Evolutionary conservation across 2,888 invertebrate genomes (phyloP).

Genomic region (Drosophila meridionalis): DNA sequence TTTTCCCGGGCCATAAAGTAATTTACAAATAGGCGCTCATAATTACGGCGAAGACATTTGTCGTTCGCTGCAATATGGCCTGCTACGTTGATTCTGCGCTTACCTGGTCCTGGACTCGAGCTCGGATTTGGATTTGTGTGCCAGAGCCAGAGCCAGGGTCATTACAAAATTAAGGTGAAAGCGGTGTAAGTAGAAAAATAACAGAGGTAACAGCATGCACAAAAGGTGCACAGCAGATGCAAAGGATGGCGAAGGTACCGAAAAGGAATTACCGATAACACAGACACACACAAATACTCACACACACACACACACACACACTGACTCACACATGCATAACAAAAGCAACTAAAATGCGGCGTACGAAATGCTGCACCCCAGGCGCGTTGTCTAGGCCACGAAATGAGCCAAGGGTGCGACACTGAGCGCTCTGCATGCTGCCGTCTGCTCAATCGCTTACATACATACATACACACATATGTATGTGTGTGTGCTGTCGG

Average conservation of each 20-base stretch:
- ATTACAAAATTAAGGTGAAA: conserved; percentile 63
- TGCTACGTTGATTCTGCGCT: conserved; percentile 8
- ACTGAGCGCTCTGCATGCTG: conserved; percentile 27
- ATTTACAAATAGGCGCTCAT: conserved; percentile 71
- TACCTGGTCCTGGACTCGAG: conserved; percentile 49
- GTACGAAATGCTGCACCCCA: conserved; percentile 46
- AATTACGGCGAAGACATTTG: conserved; percentile 33
- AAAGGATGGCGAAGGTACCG: conserved; percentile 9
- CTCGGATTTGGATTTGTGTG: conserved; percentile 45
- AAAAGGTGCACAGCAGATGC: conserved; percentile 37
- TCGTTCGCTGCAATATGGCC: not conserved
- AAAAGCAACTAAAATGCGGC: conserved; percentile 14
- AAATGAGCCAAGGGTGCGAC: conserved; percentile 43
- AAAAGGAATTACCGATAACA: conserved; percentile 29
- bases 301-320: not conserved
- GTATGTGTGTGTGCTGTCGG: not conserved
- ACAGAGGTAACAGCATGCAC: conserved; percentile 32
- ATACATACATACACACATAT: too few species aligned
- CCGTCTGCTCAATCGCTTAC: conserved; percentile 15
- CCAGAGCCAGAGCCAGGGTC: conserved; percentile 21
- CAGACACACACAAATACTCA: not conserved
- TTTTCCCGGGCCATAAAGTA: conserved; percentile 59
- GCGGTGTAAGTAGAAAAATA: conserved; percentile 32
- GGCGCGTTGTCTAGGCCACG: conserved; percentile 40
- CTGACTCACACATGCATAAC: not conserved